Evolutionary conservation across 2,113 vertebrate species (phyloP).

Genomic region (Sylvilagus bachmani): DNA sequence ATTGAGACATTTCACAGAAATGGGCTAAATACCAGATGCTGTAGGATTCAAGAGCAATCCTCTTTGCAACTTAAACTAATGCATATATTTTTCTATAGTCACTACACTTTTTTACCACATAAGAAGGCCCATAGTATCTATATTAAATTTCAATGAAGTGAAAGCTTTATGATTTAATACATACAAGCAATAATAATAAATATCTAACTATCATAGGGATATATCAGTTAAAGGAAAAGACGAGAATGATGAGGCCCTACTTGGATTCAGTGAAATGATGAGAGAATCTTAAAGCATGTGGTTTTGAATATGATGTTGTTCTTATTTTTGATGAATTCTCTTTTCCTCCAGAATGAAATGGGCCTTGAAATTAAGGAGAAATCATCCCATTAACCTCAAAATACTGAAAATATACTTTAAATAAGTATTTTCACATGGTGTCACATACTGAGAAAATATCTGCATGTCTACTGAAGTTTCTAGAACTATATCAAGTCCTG

Average conservation of each 20-base stretch:
- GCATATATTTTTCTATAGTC: neutral
- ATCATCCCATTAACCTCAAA: constrained; percentile 54
- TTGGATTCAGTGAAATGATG: neutral
- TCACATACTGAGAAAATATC: constrained; percentile 2
- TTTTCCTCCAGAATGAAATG: neutral
- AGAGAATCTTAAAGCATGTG: fast-evolving
- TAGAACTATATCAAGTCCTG: neutral
- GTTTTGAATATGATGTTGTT: neutral
- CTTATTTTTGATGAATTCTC: neutral
- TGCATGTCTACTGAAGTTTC: neutral
- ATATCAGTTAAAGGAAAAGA: neutral
- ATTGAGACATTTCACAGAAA: constrained; percentile 56
- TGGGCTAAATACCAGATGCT: neutral
- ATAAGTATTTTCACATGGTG: constrained; percentile 50
- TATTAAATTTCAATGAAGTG: constrained; percentile 36
- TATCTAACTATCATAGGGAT: neutral
- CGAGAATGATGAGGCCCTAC: neutral
- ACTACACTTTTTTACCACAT: neutral
- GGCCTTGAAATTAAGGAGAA: constrained; percentile 34
- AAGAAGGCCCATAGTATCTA: neutral
- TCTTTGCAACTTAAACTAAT: neutral
- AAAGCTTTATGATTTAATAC: constrained; percentile 44
- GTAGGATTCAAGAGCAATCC: neutral
- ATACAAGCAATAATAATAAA: neutral
- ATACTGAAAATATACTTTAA: constrained; percentile 35